Conservation (phyloP, 2,888 invertebrate species). For the Mesorhabditis spiculigera region DNA sequence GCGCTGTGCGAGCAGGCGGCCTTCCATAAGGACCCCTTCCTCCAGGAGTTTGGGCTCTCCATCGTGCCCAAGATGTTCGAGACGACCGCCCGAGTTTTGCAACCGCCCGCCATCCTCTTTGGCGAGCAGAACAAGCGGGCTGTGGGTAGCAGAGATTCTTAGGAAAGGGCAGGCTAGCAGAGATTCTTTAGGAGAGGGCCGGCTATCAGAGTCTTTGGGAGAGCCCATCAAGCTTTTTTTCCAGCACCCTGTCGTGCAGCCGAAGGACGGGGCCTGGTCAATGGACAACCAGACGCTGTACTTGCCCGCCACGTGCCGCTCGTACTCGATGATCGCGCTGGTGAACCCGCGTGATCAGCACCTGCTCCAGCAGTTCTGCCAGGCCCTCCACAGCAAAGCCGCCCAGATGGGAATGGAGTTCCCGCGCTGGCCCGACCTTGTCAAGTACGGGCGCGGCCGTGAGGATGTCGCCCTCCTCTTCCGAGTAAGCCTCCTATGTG, state of each 20-base stretch:
- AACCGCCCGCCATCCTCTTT: slow-evolving; percentile 48
- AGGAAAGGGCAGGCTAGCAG: background rate
- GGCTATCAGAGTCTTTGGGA: background rate
- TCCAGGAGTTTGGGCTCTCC: slow-evolving; percentile 44
- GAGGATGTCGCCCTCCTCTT: slow-evolving; percentile 20
- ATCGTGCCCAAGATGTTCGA: slow-evolving; percentile 47
- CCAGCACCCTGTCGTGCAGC: slow-evolving; percentile 40
- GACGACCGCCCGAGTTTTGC: slow-evolving; percentile 48
- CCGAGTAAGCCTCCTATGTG: slow-evolving; percentile 7
- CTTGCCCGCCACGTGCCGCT: slow-evolving; percentile 41
- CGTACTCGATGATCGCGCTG: slow-evolving; percentile 48
- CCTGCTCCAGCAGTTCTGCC: slow-evolving; percentile 41
- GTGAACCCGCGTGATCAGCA: slow-evolving; percentile 41
- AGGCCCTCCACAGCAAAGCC: slow-evolving; percentile 38
- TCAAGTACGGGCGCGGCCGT: slow-evolving; percentile 38
- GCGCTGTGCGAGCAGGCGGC: slow-evolving; percentile 41
- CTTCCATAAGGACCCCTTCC: slow-evolving; percentile 48
- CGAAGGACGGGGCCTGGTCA: slow-evolving; percentile 51
- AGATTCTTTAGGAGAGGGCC: background rate
- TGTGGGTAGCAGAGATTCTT: background rate
- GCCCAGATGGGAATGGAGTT: slow-evolving; percentile 49
- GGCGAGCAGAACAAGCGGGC: slow-evolving; percentile 33
- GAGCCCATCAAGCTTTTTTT: background rate
- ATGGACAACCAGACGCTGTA: slow-evolving; percentile 48
- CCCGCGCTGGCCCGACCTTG: slow-evolving; percentile 50